Conservation (phyloP, 2,888 invertebrate species). For the Rugalucina vietnamica region DNA sequence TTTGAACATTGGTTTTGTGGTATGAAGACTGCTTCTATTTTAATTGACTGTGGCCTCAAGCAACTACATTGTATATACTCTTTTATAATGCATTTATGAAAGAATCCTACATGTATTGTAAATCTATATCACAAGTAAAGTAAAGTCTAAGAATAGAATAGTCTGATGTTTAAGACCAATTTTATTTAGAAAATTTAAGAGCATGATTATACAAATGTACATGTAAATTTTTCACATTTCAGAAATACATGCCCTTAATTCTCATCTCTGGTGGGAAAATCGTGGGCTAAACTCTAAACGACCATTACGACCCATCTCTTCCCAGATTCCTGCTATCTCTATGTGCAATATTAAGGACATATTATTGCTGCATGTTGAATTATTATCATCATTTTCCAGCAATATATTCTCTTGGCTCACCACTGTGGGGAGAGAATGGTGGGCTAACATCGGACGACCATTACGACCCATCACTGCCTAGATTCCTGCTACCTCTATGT, state of each 20-base stretch:
- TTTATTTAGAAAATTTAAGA: too few species aligned
- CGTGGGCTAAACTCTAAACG: constrained; percentile 59
- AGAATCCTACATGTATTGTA: too few species aligned
- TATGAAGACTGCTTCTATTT: too few species aligned
- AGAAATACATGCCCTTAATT: constrained; percentile 90
- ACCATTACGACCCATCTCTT: constrained; percentile 83
- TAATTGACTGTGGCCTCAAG: too few species aligned
- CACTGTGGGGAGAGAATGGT: constrained; percentile 89
- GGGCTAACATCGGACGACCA: constrained; percentile 52
- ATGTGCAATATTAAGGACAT: constrained; percentile 89
- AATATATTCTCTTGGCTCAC: constrained; percentile 92
- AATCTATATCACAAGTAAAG: too few species aligned
- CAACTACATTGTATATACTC: too few species aligned
- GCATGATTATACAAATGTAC: too few species aligned
- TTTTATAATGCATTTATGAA: too few species aligned
- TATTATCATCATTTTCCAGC: constrained; percentile 85
- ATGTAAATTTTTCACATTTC: too few species aligned
- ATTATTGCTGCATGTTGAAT: constrained; percentile 90
- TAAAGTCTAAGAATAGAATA: too few species aligned
- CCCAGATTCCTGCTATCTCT: constrained; percentile 90
- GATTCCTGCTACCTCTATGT: constrained; percentile 90
- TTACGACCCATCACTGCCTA: constrained; percentile 85
- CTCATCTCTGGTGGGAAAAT: constrained; percentile 90
- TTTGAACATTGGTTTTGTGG: too few species aligned
- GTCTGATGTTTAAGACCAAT: too few species aligned